Base-by-base conservation (phyloP, 2,797 vertebrate species). In the Hyperoplus lanceolatus region DNA sequence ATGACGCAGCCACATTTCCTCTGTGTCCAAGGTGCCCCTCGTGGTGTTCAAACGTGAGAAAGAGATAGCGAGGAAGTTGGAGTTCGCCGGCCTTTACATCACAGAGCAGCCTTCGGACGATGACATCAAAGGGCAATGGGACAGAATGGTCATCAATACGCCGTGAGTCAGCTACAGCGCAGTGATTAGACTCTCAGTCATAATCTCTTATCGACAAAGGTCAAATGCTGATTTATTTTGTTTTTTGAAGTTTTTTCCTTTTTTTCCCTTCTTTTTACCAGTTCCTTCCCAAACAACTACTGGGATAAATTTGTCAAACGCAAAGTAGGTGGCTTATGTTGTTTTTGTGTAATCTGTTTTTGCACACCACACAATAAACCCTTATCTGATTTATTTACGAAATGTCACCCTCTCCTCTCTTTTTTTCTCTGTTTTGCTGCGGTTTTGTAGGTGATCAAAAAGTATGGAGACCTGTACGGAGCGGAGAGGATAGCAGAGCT, bases 251-350 rank as follows among this genome's bases (percentile, higher is more conserved):
- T 79, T 29, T 29, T 29, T 29, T 29, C 29, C 29, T 29, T 29
- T 29, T 29, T 29, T 29, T 29, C 29, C 29, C 3, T 29, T 29
- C 29, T 29, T 91, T 69, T 83, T 12, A 79, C 21, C 93, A 99
- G 98, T 81, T 99, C 98, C 71, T 99, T 99, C 83, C 98, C 98
- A 74, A 98, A 97, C 92, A 99, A 99, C 93, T 99, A 99, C 92
- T 99, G 98, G 98, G 98, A 99, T 94, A 99, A 99, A 92, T 99
- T 99, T 94, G 97, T 99, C 79, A 99, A 99, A 92, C 96, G 98
- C 75, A 99, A 99, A 96, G 98, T 96, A 96, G 90, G 96, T 84
- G 67, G 57, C 79, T 76, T 74, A 11, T 46, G 38, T 54, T 0
- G 66, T 73, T 78, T 43, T 14, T 6, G 2, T 75, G 14, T 70